These are phyloP conservation scores for Rhyzopertha dominica DNA, from an alignment of 1,140 invertebrate species.

Conservation along the genomic window DNA sequence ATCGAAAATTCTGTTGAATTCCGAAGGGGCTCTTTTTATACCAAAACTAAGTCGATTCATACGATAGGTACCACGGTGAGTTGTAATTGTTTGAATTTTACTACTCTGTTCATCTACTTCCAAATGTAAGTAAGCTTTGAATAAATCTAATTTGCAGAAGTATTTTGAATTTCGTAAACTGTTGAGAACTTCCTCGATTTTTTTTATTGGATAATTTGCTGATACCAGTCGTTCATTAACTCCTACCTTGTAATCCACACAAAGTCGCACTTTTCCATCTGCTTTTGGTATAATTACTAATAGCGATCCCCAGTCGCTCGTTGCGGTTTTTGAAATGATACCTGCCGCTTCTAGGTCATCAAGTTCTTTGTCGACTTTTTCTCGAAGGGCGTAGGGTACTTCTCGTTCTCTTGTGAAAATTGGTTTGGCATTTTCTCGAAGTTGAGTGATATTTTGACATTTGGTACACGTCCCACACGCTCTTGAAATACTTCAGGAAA, in stretches of 20 bases:
- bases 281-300: constrained; percentile 42
- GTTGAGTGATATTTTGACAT: no score
- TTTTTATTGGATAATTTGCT: constrained; percentile 26
- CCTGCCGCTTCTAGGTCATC: constrained; percentile 21
- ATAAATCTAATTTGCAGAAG: constrained; percentile 31
- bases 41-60: constrained; percentile 48
- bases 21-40: constrained; percentile 47
- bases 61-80: constrained; percentile 28
- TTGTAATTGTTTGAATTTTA: constrained; percentile 19
- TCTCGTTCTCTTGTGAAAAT: constrained; percentile 16
- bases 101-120: constrained; percentile 21
- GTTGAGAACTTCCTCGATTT: constrained; percentile 30
- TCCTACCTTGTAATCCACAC: constrained; percentile 43
- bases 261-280: constrained; percentile 41
- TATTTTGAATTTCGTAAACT: constrained; percentile 19
- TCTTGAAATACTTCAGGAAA: no score
- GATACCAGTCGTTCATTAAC: constrained; percentile 22
- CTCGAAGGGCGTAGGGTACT: constrained; percentile 33
- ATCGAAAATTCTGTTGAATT: constrained; percentile 51
- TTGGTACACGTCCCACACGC: no score
- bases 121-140: constrained; percentile 36
- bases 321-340: constrained; percentile 27
- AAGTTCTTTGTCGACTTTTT: constrained; percentile 30
- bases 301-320: constrained; percentile 46
- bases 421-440: constrained; percentile 15